Evolutionary conservation across 2,888 invertebrate species (phyloP), one percentile per base, ranked within the genome.

Genomic region (Drosophila nigritarsus): DNA sequence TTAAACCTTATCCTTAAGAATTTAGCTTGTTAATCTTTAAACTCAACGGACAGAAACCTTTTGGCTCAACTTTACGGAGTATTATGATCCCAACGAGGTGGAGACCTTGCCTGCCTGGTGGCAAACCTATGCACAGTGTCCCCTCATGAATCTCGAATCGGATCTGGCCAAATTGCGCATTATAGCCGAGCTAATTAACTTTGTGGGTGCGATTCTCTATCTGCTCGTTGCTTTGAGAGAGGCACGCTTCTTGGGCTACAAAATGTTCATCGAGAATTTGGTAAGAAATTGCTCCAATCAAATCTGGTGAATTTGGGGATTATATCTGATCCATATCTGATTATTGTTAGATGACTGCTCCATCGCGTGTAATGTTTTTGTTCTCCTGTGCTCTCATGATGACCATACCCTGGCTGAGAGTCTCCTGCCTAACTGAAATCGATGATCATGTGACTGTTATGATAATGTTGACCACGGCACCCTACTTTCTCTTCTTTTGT

Each of bases 401-500:
- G 91, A 94, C 96, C 18, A 96, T 99, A 92, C 97, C 99, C 15
- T 96, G 97, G 70, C 93, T 99, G 60, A 94, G 99, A 70, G 94
- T 98, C 24, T 95, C 96, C 73, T 99, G 99, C 89, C 95, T 96
- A 29, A 96, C 97, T 65, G 96, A 96, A 92, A 95, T 96, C 59
- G 99, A 99, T 93, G 99, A 99, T 91, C 96, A 97, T 73, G 95
- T 99, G 2, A 97, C 98, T 0, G 97, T 99, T 3, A 95, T 98
- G 70, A 98, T 99, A 18, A 99, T 99, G 96, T 94, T 99, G 36
- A 97, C 98, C 15, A 99, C 99, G 0, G 97, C 99, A 0, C 98
- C 99, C 0, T 99, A 99, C 93, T 99, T 99, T 92, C 94, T 99
- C 61, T 99, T 99, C 94, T 99, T 99, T 93, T 99, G 99, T 94